These are phyloP conservation scores for Pherbina coryleti DNA, from an alignment of 2,888 invertebrate genomes.

Conservation along the genomic window DNA sequence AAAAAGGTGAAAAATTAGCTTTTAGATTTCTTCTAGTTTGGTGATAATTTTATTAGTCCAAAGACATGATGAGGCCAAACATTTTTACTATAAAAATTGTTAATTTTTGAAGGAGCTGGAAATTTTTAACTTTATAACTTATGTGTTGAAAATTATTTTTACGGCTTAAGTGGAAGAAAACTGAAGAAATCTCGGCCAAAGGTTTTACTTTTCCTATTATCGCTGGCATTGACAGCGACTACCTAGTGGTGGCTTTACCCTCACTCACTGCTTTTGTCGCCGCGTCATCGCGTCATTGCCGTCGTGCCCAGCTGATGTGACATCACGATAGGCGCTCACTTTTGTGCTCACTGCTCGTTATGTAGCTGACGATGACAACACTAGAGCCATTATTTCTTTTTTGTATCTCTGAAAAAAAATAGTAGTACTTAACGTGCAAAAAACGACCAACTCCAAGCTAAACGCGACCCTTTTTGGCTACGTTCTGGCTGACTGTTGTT, in stretches of 20 bases:
- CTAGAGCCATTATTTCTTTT: background rate
- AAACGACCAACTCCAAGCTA: background rate
- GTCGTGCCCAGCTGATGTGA: conserved; percentile 36
- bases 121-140: too few species aligned
- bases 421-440: background rate
- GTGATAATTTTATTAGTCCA: too few species aligned
- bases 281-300: background rate
- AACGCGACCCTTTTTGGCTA: conserved; percentile 1
- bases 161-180: too few species aligned
- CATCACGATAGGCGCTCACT: conserved; percentile 32
- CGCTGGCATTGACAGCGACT: too few species aligned
- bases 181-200: too few species aligned
- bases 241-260: background rate
- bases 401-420: background rate
- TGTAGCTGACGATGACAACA: conserved; percentile 17
- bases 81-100: too few species aligned
- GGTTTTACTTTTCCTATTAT: too few species aligned
- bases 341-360: conserved; percentile 16
- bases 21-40: too few species aligned
- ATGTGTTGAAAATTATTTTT: too few species aligned
- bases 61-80: too few species aligned
- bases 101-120: too few species aligned
- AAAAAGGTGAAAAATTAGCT: too few species aligned
- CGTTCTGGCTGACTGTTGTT: conserved; percentile 36
- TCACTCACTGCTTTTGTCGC: background rate